Evolutionary conservation across 2,888 invertebrate species (phyloP).

Genomic region (Drosophila dives): DNA sequence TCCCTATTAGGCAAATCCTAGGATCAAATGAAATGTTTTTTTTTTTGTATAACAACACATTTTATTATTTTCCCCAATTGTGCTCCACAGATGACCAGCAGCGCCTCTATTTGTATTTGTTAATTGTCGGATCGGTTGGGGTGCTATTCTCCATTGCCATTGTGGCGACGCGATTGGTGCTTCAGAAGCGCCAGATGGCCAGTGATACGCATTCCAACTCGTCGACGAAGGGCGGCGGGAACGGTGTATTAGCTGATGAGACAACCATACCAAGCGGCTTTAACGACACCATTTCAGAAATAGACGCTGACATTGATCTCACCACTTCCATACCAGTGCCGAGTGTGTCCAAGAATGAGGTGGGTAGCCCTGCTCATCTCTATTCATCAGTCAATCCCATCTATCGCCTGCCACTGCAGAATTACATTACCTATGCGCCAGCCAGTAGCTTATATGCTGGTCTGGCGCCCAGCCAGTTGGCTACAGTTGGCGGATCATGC

Average conservation of each 20-base stretch:
- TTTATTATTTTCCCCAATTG: not conserved
- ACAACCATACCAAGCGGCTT: constrained; percentile 93
- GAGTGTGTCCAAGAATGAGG: constrained; percentile 85
- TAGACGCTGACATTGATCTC: constrained; percentile 90
- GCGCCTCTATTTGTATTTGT: constrained; percentile 92
- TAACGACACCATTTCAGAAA: constrained; percentile 93
- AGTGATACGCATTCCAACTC: constrained; percentile 84
- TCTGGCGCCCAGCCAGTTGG: constrained; percentile 76
- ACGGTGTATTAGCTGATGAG: constrained; percentile 83
- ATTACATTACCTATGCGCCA: constrained; percentile 83
- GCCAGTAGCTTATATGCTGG: constrained; percentile 82
- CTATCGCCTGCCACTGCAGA: constrained; percentile 62
- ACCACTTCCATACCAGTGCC: constrained; percentile 87
- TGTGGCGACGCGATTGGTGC: constrained; percentile 89
- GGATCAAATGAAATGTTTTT: constrained; percentile 28
- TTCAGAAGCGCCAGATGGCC: constrained; percentile 88
- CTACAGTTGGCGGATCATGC: constrained; percentile 37
- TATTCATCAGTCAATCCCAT: constrained; percentile 20
- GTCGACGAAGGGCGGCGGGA: constrained; percentile 86
- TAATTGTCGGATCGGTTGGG: constrained; percentile 90
- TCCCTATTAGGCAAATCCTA: constrained; percentile 39
- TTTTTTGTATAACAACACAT: constrained; percentile 16
- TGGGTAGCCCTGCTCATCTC: constrained; percentile 58
- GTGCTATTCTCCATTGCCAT: constrained; percentile 90
- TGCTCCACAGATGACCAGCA: constrained; percentile 82